Evolutionary conservation across 1,140 invertebrate species (phyloP).

Genomic region (Lanistes nyassanus): DNA sequence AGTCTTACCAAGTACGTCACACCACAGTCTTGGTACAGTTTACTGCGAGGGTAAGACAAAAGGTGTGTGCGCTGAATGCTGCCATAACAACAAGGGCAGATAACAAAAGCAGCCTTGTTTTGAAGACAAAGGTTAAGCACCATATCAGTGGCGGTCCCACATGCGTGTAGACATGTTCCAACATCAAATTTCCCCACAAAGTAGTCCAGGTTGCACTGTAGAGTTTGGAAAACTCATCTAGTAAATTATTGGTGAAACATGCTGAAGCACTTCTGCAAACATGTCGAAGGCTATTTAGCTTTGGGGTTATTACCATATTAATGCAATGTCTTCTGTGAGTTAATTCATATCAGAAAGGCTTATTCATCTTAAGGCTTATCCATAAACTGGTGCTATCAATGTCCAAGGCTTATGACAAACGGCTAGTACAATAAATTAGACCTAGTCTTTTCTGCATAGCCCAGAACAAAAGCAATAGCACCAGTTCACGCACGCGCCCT

Average conservation of each 20-base stretch:
- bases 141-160: conserved; percentile 93
- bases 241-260: conserved; percentile 8
- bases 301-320: neutral
- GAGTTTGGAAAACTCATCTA: conserved; percentile 30
- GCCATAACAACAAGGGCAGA: conserved; percentile 96
- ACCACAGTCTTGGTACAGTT: conserved; percentile 69
- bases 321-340: neutral
- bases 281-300: too few species aligned
- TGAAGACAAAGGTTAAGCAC: conserved; percentile 86
- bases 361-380: too few species aligned
- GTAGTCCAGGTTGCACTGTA: conserved; percentile 68
- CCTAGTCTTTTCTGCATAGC: too few species aligned
- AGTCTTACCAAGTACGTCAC: conserved; percentile 52
- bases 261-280: too few species aligned
- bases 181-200: conserved; percentile 76
- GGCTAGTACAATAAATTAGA: too few species aligned
- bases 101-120: conserved; percentile 83
- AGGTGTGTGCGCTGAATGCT: conserved; percentile 80
- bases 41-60: conserved; percentile 74
- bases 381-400: too few species aligned
- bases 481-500: too few species aligned
- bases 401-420: too few species aligned
- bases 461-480: too few species aligned
- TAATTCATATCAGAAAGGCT: too few species aligned
- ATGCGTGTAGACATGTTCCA: conserved; percentile 90